Conservation (phyloP, 1,140 invertebrate genomes). For the Orius insidiosus region DNA sequence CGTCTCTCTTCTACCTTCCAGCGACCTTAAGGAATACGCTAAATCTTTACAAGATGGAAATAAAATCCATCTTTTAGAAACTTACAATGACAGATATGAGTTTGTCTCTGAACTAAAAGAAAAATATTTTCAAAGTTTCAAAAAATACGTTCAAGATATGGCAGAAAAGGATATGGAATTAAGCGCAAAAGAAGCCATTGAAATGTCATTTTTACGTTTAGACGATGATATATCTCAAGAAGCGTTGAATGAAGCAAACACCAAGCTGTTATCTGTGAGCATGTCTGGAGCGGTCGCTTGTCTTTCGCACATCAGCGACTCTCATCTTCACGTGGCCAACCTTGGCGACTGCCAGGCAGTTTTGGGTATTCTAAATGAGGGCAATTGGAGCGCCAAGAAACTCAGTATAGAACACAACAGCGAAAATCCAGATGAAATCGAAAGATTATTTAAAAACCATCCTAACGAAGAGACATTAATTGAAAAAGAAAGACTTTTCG, state of each 20-base stretch:
- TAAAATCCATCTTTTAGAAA: no score
- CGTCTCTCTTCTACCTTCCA: slow-evolving; percentile 53
- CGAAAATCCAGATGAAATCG: slow-evolving; percentile 74
- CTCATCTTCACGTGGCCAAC: slow-evolving; percentile 74
- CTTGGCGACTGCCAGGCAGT: slow-evolving; percentile 83
- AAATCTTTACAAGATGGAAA: no score
- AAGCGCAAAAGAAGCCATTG: slow-evolving; percentile 57
- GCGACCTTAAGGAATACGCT: no score
- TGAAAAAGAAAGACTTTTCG: slow-evolving; percentile 74
- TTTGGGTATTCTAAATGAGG: slow-evolving; percentile 61
- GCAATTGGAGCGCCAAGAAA: slow-evolving; percentile 64
- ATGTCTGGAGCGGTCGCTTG: slow-evolving; percentile 70
- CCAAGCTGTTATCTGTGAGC: slow-evolving; percentile 64
- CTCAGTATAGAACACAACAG: slow-evolving; percentile 77
- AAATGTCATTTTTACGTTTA: slow-evolving; percentile 50
- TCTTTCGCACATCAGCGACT: slow-evolving; percentile 68
- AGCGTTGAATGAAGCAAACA: slow-evolving; percentile 12
- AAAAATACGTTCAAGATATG: slow-evolving; percentile 27
- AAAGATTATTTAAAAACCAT: slow-evolving; percentile 65
- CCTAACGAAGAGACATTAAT: slow-evolving; percentile 77
- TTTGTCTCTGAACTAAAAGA: slow-evolving; percentile 54
- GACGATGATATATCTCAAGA: slow-evolving; percentile 56
- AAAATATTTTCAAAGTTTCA: slow-evolving; percentile 52
- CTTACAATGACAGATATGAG: slow-evolving; percentile 41
- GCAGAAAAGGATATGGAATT: no score